phyloP scores from a whole-genome alignment of 92 coral and sea anemone species.

The Actinostola sp. region DNA sequence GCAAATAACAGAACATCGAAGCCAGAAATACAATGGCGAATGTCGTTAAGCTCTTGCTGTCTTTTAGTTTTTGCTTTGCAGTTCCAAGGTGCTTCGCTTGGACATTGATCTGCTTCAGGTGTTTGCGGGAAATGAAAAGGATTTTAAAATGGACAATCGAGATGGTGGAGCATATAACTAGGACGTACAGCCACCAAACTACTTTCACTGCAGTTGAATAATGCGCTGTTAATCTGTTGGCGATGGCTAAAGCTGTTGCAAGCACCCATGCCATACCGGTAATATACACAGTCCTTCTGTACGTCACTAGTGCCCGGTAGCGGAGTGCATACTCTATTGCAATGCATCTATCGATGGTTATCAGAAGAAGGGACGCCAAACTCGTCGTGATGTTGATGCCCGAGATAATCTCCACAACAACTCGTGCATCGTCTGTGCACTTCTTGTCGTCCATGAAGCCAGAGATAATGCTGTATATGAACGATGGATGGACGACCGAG shows the following conservation, averaged over 20 bases:
- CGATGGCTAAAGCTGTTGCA: constrained; percentile 5
- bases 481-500: constrained; percentile 22
- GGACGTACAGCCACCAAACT: constrained; percentile 24
- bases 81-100: not conserved
- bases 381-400: constrained; percentile 22
- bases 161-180: constrained; percentile 11
- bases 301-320: constrained; percentile 18
- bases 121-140: not conserved
- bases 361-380: constrained; percentile 20
- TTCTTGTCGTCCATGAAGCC: constrained; percentile 3
- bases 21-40: constrained; percentile 8
- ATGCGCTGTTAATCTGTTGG: not conserved
- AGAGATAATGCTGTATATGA: not conserved
- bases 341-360: constrained; percentile 23
- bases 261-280: constrained; percentile 13
- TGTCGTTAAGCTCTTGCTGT: constrained; percentile 5
- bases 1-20: constrained; percentile 13
- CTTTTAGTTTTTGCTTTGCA: not conserved
- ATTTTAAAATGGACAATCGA: constrained; percentile 1
- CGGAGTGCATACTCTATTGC: constrained; percentile 22
- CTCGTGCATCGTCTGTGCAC: constrained; percentile 21
- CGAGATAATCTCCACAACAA: constrained; percentile 20
- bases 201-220: not conserved
- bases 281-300: not conserved
- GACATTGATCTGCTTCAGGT: not conserved